Conservation (phyloP, 2,797 vertebrate genomes). For the Gymnoscopelus microlampas region DNA sequence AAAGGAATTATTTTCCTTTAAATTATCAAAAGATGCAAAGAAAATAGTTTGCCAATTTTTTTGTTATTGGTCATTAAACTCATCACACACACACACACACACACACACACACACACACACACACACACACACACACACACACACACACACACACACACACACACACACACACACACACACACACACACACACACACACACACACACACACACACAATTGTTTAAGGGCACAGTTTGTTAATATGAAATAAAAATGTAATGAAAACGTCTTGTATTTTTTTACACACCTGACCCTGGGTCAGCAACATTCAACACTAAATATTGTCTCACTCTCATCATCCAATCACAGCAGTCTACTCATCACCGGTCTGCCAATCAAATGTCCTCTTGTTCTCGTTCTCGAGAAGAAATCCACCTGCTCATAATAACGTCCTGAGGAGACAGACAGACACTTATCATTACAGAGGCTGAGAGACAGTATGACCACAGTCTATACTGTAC, state of each 20-base stretch:
- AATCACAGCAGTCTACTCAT: neutral
- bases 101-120: slow-evolving; percentile 1
- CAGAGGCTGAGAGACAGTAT: neutral
- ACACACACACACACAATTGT: slow-evolving; percentile 2
- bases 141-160: neutral
- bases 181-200: neutral
- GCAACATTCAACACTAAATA: too few relatives aligned
- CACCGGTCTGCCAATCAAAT: slow-evolving; percentile 50
- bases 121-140: slow-evolving; percentile 1
- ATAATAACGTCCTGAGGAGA: slow-evolving; percentile 86
- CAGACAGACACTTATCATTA: neutral
- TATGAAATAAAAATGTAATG: too few relatives aligned
- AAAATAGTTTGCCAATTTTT: neutral
- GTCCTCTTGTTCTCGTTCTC: slow-evolving; percentile 88
- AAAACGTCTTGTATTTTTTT: too few relatives aligned
- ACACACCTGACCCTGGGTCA: too few relatives aligned
- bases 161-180: slow-evolving; percentile 4
- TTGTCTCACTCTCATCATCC: neutral
- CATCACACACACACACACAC: neutral
- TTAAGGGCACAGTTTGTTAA: neutral
- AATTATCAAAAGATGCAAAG: neutral
- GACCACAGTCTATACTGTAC: too few relatives aligned
- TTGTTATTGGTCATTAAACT: neutral
- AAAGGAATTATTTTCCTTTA: too few relatives aligned
- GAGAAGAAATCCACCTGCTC: slow-evolving; percentile 89